phyloP scores from a whole-genome alignment of 2,888 invertebrate species.

The Cephus spinipes region DNA sequence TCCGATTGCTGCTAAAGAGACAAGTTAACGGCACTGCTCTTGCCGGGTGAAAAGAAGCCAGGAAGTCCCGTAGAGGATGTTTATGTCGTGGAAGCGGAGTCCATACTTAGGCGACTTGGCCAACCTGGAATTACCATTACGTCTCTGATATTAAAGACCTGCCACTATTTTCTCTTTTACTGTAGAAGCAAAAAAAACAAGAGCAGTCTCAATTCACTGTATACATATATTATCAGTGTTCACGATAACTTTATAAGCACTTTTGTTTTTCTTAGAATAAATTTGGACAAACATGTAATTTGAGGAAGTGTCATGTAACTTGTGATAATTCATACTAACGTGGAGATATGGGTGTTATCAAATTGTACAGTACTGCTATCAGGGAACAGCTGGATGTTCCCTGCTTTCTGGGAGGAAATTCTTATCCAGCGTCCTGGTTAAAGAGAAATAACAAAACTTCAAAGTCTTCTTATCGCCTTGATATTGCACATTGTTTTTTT shows the following conservation, averaged over 20 bases:
- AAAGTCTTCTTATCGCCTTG: slow-evolving; percentile 2
- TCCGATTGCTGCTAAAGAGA: slow-evolving; percentile 3
- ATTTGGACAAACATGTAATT: background rate
- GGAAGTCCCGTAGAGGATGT: background rate
- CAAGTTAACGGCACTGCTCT: background rate
- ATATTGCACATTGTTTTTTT: slow-evolving; percentile 6
- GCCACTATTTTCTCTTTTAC: background rate
- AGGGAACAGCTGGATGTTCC: background rate
- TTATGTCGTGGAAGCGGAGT: background rate
- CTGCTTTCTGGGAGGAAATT: slow-evolving; percentile 1
- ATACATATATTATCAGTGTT: background rate
- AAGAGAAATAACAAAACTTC: background rate
- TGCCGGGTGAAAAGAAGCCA: background rate
- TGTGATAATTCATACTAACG: background rate
- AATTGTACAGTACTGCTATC: background rate
- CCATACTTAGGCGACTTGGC: background rate
- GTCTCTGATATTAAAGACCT: background rate
- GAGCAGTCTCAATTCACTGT: background rate
- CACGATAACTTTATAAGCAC: background rate
- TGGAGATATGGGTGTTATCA: background rate
- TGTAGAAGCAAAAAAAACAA: background rate
- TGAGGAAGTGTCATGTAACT: background rate
- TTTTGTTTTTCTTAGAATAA: background rate
- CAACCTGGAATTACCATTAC: background rate
- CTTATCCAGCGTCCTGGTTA: background rate